Percentiles rank a stretch among this genome's conserved stretches.
Conservation (phyloP, 2,888 invertebrate species). For the Podabrus alpinus region DNA sequence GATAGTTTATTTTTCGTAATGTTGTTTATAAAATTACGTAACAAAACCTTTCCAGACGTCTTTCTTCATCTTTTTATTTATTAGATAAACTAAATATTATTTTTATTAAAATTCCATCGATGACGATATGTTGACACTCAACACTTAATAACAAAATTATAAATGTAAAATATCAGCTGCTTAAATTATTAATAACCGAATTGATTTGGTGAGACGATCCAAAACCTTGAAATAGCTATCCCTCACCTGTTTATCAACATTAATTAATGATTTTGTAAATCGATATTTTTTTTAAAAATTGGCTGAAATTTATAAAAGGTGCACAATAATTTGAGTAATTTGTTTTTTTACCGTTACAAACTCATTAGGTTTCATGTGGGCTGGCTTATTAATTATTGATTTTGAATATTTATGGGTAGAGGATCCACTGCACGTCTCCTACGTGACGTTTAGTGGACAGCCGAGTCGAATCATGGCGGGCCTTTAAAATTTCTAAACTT, state of each 20-base stretch:
- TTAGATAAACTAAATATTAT: neutral
- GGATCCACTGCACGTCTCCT: neutral
- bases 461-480: neutral
- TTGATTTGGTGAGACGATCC: neutral
- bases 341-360: neutral
- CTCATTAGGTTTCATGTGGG: neutral
- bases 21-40: neutral
- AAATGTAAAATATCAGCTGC: neutral
- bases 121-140: neutral
- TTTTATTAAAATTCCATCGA: neutral
- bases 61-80: neutral
- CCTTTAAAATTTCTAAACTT: neutral
- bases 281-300: neutral
- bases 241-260: neutral
- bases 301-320: neutral
- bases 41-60: neutral
- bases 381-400: neutral
- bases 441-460: neutral
- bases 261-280: neutral
- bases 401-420: neutral
- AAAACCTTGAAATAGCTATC: neutral
- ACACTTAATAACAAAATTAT: neutral
- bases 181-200: neutral
- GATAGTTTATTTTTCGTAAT: neutral
- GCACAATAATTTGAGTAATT: neutral